These are phyloP conservation scores for Eulithis prunata DNA, from an alignment of 2,888 invertebrate species.

Conservation along the genomic window DNA sequence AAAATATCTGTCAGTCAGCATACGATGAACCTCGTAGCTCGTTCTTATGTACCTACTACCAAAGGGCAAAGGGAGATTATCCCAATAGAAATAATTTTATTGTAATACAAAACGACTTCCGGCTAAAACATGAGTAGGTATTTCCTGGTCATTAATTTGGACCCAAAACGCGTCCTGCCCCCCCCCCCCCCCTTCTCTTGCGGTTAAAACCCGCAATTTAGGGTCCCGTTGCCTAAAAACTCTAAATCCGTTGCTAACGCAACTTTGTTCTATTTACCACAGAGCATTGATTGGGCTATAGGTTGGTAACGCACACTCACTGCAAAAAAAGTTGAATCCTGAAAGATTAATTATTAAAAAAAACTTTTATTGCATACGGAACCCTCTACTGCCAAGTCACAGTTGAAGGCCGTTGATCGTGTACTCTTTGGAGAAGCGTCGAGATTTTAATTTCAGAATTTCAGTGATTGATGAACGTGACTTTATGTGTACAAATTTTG, in stretches of 20 bases:
- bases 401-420: not conserved
- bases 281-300: no score
- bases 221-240: not conserved
- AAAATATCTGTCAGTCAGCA: no score
- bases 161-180: not conserved
- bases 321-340: no score
- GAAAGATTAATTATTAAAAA: no score
- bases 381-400: not conserved
- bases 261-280: no score
- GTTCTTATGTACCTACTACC: no score
- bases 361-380: not conserved
- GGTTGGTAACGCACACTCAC: no score
- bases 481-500: not conserved
- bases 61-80: no score
- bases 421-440: constrained; percentile 9
- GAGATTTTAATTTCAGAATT: constrained; percentile 29
- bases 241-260: not conserved
- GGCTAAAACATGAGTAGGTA: not conserved
- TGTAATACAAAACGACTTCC: not conserved
- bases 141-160: not conserved
- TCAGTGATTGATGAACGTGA: constrained; percentile 23
- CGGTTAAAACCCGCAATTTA: not conserved
- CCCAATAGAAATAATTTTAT: not conserved
- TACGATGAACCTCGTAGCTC: no score
- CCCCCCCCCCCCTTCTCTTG: no score